Evolutionary conservation across 2,797 vertebrate genomes (phyloP), one percentile per base, ranked within the genome.

Genomic region (Natrix natrix): DNA sequence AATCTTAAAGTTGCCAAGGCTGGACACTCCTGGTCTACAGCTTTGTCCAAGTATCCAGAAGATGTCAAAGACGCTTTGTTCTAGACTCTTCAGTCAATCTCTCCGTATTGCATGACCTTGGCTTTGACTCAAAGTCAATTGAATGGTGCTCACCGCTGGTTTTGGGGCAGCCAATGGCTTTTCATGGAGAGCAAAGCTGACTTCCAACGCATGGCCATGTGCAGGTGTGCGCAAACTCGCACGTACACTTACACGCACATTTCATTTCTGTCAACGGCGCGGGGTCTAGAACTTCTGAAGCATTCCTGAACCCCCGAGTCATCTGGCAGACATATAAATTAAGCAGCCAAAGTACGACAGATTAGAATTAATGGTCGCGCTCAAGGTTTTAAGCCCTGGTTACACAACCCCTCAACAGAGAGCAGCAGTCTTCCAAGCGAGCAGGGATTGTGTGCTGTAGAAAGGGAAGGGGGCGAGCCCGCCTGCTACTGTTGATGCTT

Each of bases 301-400:
- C 96, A 95, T 97, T 96, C 96, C 95, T 96, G 63, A 95, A 91
- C 92, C 94, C 93, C 93, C 95, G 94, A 96, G 93, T 95, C 96
- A 93, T 96, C 94, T 12, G 93, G 94, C 94, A 96, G 69, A 94
- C 66, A 7, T 94, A 92, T 94, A 94, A 97, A 96, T 0, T 37
- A 95, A 94, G 93, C 92, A 92, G 93, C 83, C 94, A 96, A 96
- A 97, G 96, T 88, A 86, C 93, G 92, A 90, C 94, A 95, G 96
- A 96, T 96, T 94, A 95, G 96, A 96, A 88, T 94, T 95, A 96
- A 96, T 90, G 94, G 92, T 87, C 83, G 93, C 94, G 95, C 95
- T 95, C 95, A 95, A 96, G 96, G 95, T 86, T 89, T 93, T 54
- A 94, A 94, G 88, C 87, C 93, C 92, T 13, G 11, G 91, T 89